Conservation (phyloP, 1,140 invertebrate species). For the Caenorhabditis latens region DNA sequence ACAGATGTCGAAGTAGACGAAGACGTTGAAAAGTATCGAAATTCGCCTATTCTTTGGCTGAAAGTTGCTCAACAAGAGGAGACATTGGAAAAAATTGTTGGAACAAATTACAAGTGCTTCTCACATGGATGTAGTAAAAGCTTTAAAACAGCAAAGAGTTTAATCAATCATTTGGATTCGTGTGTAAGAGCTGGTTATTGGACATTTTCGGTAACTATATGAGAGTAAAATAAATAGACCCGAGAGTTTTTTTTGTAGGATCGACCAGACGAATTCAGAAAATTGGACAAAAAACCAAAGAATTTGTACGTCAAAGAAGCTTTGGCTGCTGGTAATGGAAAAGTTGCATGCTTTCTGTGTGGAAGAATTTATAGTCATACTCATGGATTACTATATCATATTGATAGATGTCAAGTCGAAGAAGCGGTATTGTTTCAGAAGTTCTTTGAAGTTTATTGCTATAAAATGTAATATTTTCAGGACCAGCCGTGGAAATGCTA, state of each 20-base stretch:
- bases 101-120: not conserved
- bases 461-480: not conserved
- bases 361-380: not conserved
- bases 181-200: conserved; percentile 18
- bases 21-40: not conserved
- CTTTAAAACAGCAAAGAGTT: not conserved
- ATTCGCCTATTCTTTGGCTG: conserved; percentile 5
- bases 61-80: not conserved
- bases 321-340: not conserved
- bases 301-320: not conserved
- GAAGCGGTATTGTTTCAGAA: not conserved
- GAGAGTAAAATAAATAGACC: not conserved
- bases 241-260: not conserved
- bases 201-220: not conserved
- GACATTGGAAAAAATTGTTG: conserved; percentile 2
- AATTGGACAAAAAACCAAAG: not conserved
- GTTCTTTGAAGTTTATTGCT: not conserved
- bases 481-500: conserved; percentile 55
- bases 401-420: conserved; percentile 46
- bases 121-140: not conserved
- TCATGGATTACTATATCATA: conserved; percentile 15
- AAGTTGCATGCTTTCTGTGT: not conserved
- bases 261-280: conserved; percentile 3
- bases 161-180: not conserved
- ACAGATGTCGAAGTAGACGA: not conserved